Evolutionary conservation across 2,888 invertebrate genomes (phyloP).

Genomic region (Adineta ricciae): DNA sequence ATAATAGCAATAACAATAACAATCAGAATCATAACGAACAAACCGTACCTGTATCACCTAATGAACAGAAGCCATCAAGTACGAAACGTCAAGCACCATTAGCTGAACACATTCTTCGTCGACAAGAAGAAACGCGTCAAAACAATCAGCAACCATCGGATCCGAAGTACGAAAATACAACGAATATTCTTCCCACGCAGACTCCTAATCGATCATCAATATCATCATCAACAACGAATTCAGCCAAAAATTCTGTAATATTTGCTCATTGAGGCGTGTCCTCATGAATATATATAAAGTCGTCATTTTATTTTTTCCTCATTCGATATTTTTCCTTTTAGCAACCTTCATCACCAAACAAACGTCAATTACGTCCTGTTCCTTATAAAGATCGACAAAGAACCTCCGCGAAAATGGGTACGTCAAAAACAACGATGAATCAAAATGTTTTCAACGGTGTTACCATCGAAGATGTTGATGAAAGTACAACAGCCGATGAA

Average conservation of each 20-base stretch:
- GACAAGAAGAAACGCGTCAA: neutral
- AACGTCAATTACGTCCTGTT: neutral
- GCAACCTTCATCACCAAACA: neutral
- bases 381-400: slow-evolving; percentile 14
- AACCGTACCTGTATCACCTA: neutral
- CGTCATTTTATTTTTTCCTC: neutral
- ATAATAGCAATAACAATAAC: neutral
- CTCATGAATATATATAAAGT: neutral
- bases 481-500: neutral
- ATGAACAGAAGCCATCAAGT: neutral
- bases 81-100: neutral
- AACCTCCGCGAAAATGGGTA: neutral
- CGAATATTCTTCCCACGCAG: neutral
- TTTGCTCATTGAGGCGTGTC: neutral
- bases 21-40: neutral
- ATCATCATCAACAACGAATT: neutral
- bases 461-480: slow-evolving; percentile 4
- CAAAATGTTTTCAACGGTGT: neutral
- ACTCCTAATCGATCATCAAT: neutral
- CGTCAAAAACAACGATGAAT: neutral
- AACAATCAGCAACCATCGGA: neutral
- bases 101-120: neutral
- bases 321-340: neutral
- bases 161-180: neutral
- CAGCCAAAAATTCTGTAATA: neutral